These are phyloP conservation scores for Leptopterna dolabrata DNA, from an alignment of 2,888 invertebrate genomes.

Conservation along the genomic window DNA sequence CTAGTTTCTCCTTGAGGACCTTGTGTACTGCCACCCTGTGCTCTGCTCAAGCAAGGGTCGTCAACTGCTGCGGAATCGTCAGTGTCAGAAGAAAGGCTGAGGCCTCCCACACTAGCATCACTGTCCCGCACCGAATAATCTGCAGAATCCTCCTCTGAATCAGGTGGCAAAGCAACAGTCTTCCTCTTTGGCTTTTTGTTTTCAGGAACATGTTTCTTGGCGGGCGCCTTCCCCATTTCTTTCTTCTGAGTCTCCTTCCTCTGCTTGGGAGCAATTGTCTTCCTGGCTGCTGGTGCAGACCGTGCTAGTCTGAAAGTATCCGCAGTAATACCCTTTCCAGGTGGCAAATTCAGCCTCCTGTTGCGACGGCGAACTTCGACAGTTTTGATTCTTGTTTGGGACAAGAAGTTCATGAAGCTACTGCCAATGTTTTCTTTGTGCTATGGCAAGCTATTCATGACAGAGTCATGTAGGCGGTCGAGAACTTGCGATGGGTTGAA, in stretches of 20 bases:
- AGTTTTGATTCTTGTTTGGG: neutral
- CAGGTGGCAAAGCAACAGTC: neutral
- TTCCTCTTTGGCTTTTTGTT: neutral
- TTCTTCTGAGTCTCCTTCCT: neutral
- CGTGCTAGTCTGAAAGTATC: neutral
- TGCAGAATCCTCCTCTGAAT: neutral
- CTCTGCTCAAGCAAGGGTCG: neutral
- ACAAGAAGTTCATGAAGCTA: constrained; percentile 15
- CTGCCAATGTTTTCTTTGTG: neutral
- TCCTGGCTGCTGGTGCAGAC: constrained; percentile 18
- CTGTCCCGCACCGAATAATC: neutral
- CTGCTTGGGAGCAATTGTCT: constrained; percentile 10
- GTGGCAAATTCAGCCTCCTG: constrained; percentile 31
- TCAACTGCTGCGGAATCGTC: neutral
- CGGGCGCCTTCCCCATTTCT: neutral
- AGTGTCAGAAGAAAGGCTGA: neutral
- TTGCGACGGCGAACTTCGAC: constrained; percentile 5
- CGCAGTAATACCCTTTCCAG: constrained; percentile 11
- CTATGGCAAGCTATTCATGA: constrained; percentile 5
- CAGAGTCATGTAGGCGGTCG: constrained; percentile 6
- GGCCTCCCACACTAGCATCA: neutral
- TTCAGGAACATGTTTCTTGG: neutral
- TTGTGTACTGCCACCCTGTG: neutral
- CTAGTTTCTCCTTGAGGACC: neutral
- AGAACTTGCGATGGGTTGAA: neutral